Evolutionary conservation across 2,888 invertebrate species (phyloP).

Genomic region (Agapetus fuscipes): DNA sequence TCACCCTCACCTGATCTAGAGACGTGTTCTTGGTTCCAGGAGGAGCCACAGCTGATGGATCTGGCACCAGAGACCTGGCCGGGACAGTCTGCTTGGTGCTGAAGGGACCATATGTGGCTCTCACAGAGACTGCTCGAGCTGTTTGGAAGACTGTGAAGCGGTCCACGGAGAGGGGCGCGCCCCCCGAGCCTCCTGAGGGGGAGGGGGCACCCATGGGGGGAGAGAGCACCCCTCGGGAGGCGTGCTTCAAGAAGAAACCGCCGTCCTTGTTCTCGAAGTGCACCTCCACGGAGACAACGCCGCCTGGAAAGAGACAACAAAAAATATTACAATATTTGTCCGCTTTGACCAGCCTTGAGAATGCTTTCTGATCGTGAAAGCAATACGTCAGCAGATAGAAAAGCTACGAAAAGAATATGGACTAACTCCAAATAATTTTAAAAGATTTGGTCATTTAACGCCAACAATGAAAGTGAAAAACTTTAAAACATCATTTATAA

Average conservation of each 20-base stretch:
- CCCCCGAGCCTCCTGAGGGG: conserved; percentile 27
- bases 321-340: no score
- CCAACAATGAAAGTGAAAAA: no score
- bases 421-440: background rate
- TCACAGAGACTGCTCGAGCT: conserved; percentile 80
- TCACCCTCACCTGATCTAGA: conserved; percentile 11
- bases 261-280: conserved; percentile 89
- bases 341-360: no score
- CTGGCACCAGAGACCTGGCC: conserved; percentile 79
- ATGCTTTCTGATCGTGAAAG: no score
- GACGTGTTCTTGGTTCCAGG: conserved; percentile 15
- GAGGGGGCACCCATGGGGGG: conserved; percentile 25
- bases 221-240: conserved; percentile 56
- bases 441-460: background rate
- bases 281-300: conserved; percentile 67
- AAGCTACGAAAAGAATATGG: no score
- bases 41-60: conserved; percentile 58
- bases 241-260: conserved; percentile 81
- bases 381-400: no score
- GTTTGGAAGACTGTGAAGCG: conserved; percentile 88
- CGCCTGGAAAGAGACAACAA: conserved; percentile 48
- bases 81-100: conserved; percentile 92
- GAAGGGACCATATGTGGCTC: conserved; percentile 90
- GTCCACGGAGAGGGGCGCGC: conserved; percentile 70
- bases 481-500: no score